These are phyloP conservation scores for Aratinga solstitialis DNA, from an alignment of 2,797 vertebrate genomes.

Conservation along the genomic window DNA sequence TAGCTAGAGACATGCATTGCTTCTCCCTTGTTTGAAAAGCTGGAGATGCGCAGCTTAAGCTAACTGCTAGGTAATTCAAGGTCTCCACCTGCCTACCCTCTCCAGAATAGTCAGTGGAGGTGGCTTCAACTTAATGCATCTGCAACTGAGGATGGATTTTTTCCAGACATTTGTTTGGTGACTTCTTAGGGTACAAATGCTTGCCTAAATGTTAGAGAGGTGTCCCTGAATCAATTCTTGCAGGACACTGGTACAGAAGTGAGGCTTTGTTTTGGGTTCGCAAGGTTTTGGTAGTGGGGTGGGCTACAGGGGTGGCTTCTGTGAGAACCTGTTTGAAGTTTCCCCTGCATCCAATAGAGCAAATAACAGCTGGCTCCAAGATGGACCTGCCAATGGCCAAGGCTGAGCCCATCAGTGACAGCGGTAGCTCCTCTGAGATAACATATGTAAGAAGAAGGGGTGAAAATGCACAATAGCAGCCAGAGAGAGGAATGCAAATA, in stretches of 20 bases:
- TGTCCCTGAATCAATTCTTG: fast-evolving
- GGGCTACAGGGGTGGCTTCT: not conserved
- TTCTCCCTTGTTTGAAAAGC: not conserved
- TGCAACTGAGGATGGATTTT: not conserved
- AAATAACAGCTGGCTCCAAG: not conserved
- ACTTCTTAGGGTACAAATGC: not conserved
- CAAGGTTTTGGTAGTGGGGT: not conserved
- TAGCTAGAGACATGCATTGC: not conserved
- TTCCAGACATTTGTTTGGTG: not conserved
- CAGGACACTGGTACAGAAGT: not conserved
- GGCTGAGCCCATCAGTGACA: not conserved
- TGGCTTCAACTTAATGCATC: not conserved
- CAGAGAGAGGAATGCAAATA: not conserved
- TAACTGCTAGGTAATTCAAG: not conserved
- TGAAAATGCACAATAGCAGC: not conserved
- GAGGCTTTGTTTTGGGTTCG: not conserved
- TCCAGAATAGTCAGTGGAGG: not conserved
- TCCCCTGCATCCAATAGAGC: not conserved
- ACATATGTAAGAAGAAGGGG: fast-evolving
- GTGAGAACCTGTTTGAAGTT: not conserved
- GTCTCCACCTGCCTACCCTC: not conserved
- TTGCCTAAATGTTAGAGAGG: not conserved
- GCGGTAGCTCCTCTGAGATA: not conserved
- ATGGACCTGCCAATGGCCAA: not conserved
- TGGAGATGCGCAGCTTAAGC: not conserved